Evolutionary conservation across 2,888 invertebrate genomes (phyloP).

Genomic region (Escarpia spicata): DNA sequence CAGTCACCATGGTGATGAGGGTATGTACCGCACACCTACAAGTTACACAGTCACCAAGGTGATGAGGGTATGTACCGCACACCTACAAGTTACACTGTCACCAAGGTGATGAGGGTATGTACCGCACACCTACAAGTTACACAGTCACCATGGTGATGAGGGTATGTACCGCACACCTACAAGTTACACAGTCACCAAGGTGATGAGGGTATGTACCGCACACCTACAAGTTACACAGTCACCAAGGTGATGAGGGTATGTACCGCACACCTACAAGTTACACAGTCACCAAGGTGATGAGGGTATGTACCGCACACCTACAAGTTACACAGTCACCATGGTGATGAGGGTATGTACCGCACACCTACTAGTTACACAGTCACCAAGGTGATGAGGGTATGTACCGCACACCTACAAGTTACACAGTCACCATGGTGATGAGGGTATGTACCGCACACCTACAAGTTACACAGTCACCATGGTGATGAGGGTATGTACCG

Average conservation of each 20-base stretch:
- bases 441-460: constrained; percentile 48
- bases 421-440: constrained; percentile 66
- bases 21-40: constrained; percentile 43
- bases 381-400: constrained; percentile 63
- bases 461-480: constrained; percentile 65
- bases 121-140: constrained; percentile 47
- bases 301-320: constrained; percentile 46
- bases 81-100: constrained; percentile 62
- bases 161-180: constrained; percentile 44
- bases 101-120: constrained; percentile 62
- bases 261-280: constrained; percentile 46
- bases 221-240: constrained; percentile 60
- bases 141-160: constrained; percentile 65
- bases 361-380: constrained; percentile 60
- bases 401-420: constrained; percentile 40
- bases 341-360: constrained; percentile 57
- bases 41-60: constrained; percentile 66
- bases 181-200: constrained; percentile 65
- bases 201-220: constrained; percentile 55
- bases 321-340: constrained; percentile 65
- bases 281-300: constrained; percentile 65
- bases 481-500: constrained; percentile 57
- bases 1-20: constrained; percentile 64
- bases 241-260: constrained; percentile 63
- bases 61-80: constrained; percentile 52